Evolutionary conservation across 2,888 invertebrate species (phyloP), one percentile per base, ranked within the genome.

Genomic region (Smittia aterrima): DNA sequence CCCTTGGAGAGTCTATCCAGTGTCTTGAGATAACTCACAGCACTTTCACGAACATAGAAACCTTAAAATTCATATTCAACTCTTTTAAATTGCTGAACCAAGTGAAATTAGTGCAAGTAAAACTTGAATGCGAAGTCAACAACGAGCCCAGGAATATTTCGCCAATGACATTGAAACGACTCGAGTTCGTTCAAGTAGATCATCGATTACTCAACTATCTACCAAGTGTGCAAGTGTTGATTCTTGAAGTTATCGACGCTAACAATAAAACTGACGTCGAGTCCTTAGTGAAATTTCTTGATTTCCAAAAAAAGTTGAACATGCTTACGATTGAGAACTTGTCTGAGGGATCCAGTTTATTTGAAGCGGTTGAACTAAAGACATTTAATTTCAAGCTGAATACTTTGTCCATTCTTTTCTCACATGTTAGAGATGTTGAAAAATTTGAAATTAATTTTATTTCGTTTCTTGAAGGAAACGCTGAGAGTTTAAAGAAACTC

Each of bases 391-490:
- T 70, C 41, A 47, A 18, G n/a, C 32, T 70, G n/a, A 70, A 70
- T 22, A 54, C 7, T 1, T 27, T 70, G 20, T 25, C 53, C 18
- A n/a, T 27, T 9, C 41, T 70, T 18, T 27, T 41, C 13, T 16
- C 70, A 1, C 22, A 27, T 11, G 11, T 25, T 7, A 6, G 22
- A 11, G 16, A 53, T 25, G 13, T 18, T 68, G n/a, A 27, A 27
- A 24, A 27, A 6, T 53, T 53, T 53, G 16, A 70, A 6, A 27
- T 53, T 0, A 70, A 70, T 27, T 70, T 70, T 16, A 70, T 54
- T 9, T 25, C 11, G 1, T 70, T 70, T 13, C 9, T 70, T 1
- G 6, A 32, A 27, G 0, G 1, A 4, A 47, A 70, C 1, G 11
- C 25, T 18, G 22, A 47, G n/a, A 27, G 18, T 54, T 20, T 70